Base-by-base conservation (phyloP, 1,140 invertebrate genomes). In the Maniola jurtina region DNA sequence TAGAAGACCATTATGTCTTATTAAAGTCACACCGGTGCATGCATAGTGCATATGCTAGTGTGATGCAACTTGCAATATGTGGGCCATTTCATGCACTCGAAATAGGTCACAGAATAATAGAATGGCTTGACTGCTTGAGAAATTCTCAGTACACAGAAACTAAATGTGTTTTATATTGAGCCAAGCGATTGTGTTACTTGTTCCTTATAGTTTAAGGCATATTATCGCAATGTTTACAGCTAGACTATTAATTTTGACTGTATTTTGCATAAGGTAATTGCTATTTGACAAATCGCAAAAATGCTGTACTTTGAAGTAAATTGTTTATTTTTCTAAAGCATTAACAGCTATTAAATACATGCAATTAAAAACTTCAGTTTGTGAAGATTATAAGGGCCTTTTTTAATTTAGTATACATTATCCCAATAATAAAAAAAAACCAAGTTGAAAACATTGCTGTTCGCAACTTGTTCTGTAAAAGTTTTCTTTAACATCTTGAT, bases 81-180 rank as follows among this genome's bases (percentile, higher is more conserved):
- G 61, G 61, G 45, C 55, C 65, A 61, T 66, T 50, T 48, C 54
- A 38, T 62, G 50, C 38, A 56, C 66, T 64, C 60, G 50, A 72
- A 79, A 75, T 79, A 67, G 77, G 77, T 72, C 77, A 64, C 36
- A 57, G 62, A 61, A 71, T 73, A 77, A 75, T 70, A 58, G 70
- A 61, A 69, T 68, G 57, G 52, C 63, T 72, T 72, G 61, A 73
- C 65, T 52, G 52, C 63, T 72, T 72, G 61, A 73, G 66, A 68
- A 75, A 66, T 75, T 72, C 70, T 56, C 59, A 69, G 36, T 38
- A 57, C 35, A 38, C 55, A 38, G 36, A 11, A 40, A 57, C 36
- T 57, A 34, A 55, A 55, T 55, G 54, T 38, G 35, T 57, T 57
- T 57, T 38, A 40, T 38, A 55, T 55, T 55, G 11, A 0, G 7